phyloP scores from a whole-genome alignment of 37 sponge, comb jelly and placozoan genomes.

The Agelas oroides region DNA sequence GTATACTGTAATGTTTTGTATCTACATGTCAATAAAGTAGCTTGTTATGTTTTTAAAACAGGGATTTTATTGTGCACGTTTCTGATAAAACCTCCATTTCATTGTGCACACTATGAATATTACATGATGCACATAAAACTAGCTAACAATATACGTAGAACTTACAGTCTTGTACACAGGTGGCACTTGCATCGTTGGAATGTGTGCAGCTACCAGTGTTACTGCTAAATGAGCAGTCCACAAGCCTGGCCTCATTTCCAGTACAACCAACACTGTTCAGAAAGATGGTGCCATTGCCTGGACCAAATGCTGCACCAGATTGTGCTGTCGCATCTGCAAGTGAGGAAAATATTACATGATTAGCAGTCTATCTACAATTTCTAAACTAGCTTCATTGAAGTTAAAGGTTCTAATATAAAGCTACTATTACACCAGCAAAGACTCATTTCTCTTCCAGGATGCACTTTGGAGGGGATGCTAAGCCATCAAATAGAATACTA shows the following conservation, averaged over 20 bases:
- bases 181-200: slow-evolving; percentile 26
- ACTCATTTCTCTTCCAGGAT: too few species aligned
- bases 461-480: too few species aligned
- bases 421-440: too few species aligned
- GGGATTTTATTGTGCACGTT: too few species aligned
- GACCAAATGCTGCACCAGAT: slow-evolving; percentile 2
- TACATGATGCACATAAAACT: too few species aligned
- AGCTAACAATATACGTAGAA: too few species aligned
- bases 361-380: not conserved
- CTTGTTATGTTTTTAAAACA: too few species aligned
- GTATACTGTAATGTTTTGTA: too few species aligned
- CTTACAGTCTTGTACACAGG: not conserved
- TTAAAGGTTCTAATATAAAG: not conserved
- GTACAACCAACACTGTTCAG: not conserved
- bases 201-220: not conserved
- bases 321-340: slow-evolving; percentile 19
- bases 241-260: slow-evolving; percentile 5
- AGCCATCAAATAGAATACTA: too few species aligned
- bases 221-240: not conserved
- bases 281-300: slow-evolving; percentile 17
- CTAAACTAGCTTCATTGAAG: not conserved
- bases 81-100: too few species aligned
- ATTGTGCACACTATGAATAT: too few species aligned
- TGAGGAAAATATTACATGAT: not conserved
- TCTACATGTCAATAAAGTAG: too few species aligned